Base-by-base conservation (phyloP, 2,888 invertebrate genomes). In the Sicus ferrugineus region DNA sequence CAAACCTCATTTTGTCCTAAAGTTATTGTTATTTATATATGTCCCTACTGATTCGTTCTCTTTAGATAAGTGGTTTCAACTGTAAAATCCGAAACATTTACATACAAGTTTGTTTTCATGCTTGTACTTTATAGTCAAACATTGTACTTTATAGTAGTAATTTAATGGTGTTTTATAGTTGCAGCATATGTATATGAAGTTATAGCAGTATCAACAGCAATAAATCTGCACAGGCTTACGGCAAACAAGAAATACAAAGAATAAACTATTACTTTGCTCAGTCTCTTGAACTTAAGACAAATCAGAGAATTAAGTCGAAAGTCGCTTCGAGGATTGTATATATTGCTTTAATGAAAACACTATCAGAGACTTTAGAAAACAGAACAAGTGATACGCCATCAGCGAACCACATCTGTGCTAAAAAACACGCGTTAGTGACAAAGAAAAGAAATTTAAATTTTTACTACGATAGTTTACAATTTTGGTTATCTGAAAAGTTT, bases 141-240 rank as follows among this genome's bases (percentile, higher is more conserved):
- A n/a, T n/a, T n/a, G n/a, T n/a, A n/a, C n/a, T n/a, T n/a, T n/a
- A n/a, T n/a, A n/a, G n/a, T n/a, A n/a, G n/a, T n/a, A n/a, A n/a
- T n/a, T n/a, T n/a, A n/a, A n/a, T n/a, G n/a, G n/a, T n/a, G n/a
- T n/a, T n/a, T n/a, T n/a, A n/a, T 67, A 30, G 48, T 65, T 52
- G 19, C 6, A 30, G 31, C n/a, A 21, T 42, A 42, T 48, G n/a
- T 38, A 16, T 30, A n/a, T 30, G 48, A 26, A 67, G 38, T 26
- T 62, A 23, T 19, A 69, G 73, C 72, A 72, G 74, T 72, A 75
- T 74, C 74, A 75, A 74, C 75, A 75, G 72, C 74, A 75, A 75
- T 74, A 71, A 71, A 70, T 71, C 70, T 69, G 68, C 71, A 63
- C 69, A 56, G 30, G 46, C 54, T 68, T 31, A 50, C 14, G 28